Percentiles rank a stretch among this genome's conserved stretches.
phyloP scores from a whole-genome alignment of 1,140 invertebrate species.

The Zeugodacus cucurbitae region DNA sequence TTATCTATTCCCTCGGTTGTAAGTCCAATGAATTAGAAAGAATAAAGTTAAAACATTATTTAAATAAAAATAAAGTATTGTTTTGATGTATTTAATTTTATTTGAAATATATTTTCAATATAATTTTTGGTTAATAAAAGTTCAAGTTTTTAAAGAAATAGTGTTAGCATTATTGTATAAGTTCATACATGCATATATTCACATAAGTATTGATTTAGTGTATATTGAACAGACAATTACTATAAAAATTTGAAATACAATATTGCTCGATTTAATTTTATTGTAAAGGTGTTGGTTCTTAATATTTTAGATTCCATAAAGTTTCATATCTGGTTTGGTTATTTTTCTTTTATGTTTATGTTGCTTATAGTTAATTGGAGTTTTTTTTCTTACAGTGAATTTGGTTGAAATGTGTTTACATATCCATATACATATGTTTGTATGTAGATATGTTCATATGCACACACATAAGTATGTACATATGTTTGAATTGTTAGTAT shows the following conservation, averaged over 20 bases:
- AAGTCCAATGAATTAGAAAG: no score
- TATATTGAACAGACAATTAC: neutral
- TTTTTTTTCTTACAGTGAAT: slow-evolving; percentile 58
- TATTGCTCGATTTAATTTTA: slow-evolving; percentile 22
- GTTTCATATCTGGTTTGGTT: neutral
- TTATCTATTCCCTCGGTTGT: no score
- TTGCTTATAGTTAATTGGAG: slow-evolving; percentile 45
- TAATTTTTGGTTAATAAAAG: no score
- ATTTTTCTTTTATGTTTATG: neutral
- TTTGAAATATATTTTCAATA: neutral
- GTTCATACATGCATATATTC: neutral
- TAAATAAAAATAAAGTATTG: no score
- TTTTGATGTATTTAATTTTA: neutral
- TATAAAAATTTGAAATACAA: slow-evolving; percentile 13
- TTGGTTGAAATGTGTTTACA: slow-evolving; percentile 12
- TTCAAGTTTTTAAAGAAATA: neutral
- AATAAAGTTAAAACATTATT: no score
- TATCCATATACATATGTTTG: neutral
- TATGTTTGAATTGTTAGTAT: no score
- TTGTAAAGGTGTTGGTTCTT: neutral
- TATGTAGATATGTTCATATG: neutral
- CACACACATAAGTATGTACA: neutral
- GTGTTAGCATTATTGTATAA: neutral
- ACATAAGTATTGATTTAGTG: neutral
- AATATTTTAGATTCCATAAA: neutral